Base-by-base conservation (phyloP, 2,797 vertebrate genomes). In the Thamnophis elegans region DNA sequence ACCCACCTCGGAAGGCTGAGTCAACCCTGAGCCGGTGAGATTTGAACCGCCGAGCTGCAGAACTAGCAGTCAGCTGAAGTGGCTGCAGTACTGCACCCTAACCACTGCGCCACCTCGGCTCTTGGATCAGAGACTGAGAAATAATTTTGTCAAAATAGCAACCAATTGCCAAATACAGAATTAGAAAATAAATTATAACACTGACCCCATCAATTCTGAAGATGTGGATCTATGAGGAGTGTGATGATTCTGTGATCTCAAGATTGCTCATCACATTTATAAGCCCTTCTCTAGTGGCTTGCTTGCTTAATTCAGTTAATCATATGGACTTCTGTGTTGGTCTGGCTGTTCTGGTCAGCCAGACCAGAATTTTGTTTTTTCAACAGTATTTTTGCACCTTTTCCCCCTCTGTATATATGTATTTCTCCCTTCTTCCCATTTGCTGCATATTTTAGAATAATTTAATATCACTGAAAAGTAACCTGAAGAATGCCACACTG, bases 181-280 rank as follows among this genome's bases (percentile, higher is more conserved):
- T 96, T 95, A 96, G 92, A 93, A 96, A 93, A 93, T 56, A 89
- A 95, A 93, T 96, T 89, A 2, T 95, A 94, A 90, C 92, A 92
- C 89, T 88, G 87, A 93, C 94, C 89, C 94, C 87, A 93, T 91
- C 92, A 91, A 91, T 90, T 93, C 95, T 94, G 92, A 93, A 54
- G 68, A 89, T 65, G 51, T 88, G 91, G 92, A 93, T 96, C 1
- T 65, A 91, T 94, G 92, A 95, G 96, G 93, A 89, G 94, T 95
- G 92, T 54, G 93, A 96, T 92, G 86, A 93, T 0, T 0, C 56
- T 3, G 5, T 53, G 82, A 53, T 95, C 89, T 94, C 88, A 56
- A 68, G 47, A 92, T 94, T 78, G 85, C 92, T 94, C 0, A 0
- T 92, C 91, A 86, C 65, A 18, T 92, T 94, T 90, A 90, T 95